These are phyloP conservation scores for Limnephilus auricula DNA, from an alignment of 2,888 invertebrate species.

Conservation along the genomic window DNA sequence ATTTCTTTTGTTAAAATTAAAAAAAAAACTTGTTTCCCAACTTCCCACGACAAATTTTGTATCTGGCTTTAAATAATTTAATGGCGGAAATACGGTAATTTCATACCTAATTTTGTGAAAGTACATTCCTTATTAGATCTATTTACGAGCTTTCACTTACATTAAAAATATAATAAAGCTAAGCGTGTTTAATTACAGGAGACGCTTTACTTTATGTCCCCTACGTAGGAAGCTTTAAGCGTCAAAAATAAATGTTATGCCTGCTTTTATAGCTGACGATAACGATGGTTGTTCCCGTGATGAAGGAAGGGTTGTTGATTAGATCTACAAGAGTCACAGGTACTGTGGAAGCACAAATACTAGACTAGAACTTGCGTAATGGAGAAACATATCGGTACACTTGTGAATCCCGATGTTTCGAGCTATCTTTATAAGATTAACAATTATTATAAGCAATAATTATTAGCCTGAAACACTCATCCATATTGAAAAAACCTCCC, in stretches of 20 bases:
- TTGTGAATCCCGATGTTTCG: not conserved
- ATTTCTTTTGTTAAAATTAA: too few relatives aligned
- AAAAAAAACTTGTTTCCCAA: too few relatives aligned
- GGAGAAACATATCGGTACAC: not conserved
- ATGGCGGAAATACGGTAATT: not conserved
- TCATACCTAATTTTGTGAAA: not conserved
- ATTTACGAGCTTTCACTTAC: not conserved
- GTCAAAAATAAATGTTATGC: conserved; percentile 23
- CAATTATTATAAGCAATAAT: too few relatives aligned
- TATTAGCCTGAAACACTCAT: too few relatives aligned
- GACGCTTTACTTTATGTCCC: conserved; percentile 14
- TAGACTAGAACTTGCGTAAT: not conserved
- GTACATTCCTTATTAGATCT: not conserved
- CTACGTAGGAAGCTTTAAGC: not conserved
- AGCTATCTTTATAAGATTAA: not conserved
- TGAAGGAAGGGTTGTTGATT: not conserved
- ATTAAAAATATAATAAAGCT: conserved; percentile 11
- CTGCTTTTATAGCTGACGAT: conserved; percentile 17
- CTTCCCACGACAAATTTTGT: not conserved
- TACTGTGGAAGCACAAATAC: not conserved
- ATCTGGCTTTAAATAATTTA: not conserved
- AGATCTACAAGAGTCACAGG: not conserved
- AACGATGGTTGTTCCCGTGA: not conserved
- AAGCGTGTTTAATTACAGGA: not conserved
- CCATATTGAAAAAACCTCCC: too few relatives aligned